Evolutionary conservation across 2,113 vertebrate species (phyloP).

Genomic region (Elachura formosa): DNA sequence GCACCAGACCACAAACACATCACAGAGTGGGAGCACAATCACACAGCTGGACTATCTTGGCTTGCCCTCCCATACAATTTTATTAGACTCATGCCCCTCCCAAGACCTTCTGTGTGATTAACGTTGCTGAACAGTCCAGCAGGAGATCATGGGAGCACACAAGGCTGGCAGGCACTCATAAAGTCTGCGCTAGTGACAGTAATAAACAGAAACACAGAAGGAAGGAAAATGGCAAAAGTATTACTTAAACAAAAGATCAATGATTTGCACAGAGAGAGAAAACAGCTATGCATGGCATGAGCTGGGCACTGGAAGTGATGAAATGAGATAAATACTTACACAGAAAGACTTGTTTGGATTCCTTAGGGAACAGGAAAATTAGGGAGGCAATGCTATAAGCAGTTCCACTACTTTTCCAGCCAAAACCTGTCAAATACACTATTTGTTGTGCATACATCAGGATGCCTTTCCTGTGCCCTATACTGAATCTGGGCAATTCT

Average conservation of each 20-base stretch:
- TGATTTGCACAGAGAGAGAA: not conserved
- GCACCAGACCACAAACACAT: not conserved
- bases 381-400: not conserved
- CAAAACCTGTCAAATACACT: not conserved
- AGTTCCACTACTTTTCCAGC: not conserved
- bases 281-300: not conserved
- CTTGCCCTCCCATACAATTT: not conserved
- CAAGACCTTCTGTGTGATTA: not conserved
- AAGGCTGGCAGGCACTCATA: not conserved
- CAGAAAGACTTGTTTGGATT: not conserved
- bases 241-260: not conserved
- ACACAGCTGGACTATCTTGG: not conserved
- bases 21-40: not conserved
- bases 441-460: not conserved
- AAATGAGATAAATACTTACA: not conserved
- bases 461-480: not conserved
- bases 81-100: not conserved
- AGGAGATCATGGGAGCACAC: not conserved
- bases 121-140: rapidly evolving
- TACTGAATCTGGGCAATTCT: not conserved
- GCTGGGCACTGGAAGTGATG: not conserved
- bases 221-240: not conserved
- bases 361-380: not conserved
- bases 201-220: not conserved
- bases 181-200: not conserved